phyloP scores from a whole-genome alignment of 2,113 vertebrate genomes.

The Poicephalus gulielmi region DNA sequence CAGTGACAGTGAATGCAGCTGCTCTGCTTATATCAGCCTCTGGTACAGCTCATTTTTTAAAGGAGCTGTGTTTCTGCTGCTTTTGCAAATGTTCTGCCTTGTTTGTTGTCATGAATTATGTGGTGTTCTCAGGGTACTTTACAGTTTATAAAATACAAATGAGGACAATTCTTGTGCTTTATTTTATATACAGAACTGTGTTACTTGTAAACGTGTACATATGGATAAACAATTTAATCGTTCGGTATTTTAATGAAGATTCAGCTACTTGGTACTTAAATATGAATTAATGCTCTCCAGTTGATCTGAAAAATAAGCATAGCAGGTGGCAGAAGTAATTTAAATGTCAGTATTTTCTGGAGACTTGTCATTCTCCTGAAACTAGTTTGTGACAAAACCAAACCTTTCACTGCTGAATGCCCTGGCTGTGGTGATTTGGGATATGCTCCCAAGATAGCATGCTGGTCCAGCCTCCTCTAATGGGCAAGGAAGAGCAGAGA shows the following conservation, averaged over 20 bases:
- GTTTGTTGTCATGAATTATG: background rate
- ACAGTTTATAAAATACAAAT: slow-evolving; percentile 1
- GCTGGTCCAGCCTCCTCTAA: background rate
- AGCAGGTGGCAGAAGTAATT: background rate
- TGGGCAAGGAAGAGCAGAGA: background rate
- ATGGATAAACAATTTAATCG: background rate
- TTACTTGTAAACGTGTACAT: background rate
- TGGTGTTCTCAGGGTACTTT: background rate
- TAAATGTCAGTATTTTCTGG: background rate
- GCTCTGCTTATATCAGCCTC: background rate
- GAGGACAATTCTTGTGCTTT: background rate
- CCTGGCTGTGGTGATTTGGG: background rate
- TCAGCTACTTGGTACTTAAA: background rate
- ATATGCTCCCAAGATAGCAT: background rate
- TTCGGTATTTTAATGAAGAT: background rate
- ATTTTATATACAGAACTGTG: background rate
- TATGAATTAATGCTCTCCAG: background rate
- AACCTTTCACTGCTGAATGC: background rate
- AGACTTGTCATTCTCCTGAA: background rate
- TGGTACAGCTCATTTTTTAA: background rate
- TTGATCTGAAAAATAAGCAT: background rate
- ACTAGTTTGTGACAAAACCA: background rate
- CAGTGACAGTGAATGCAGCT: rapidly evolving
- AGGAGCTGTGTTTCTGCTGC: background rate
- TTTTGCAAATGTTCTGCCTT: background rate